Evolutionary conservation across 2,113 vertebrate species (phyloP).

Genomic region (Rhadina sibilatrix): DNA sequence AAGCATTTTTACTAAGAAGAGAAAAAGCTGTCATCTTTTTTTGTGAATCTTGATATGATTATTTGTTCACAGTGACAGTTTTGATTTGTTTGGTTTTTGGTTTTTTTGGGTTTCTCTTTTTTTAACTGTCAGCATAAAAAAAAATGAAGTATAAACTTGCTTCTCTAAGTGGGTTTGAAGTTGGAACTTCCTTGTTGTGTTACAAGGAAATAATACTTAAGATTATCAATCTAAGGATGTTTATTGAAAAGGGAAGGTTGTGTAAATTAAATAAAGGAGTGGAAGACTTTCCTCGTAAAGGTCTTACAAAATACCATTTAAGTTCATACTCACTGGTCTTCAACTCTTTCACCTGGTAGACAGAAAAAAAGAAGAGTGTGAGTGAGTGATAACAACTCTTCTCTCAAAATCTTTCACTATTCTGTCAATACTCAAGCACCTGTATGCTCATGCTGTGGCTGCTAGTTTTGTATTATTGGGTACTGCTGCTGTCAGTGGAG

Average conservation of each 20-base stretch:
- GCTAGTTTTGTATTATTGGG: background rate
- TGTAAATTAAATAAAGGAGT: background rate
- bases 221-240: background rate
- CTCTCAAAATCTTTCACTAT: background rate
- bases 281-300: background rate
- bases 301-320: background rate
- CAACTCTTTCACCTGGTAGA: background rate
- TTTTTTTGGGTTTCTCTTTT: background rate
- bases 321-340: background rate
- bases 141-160: background rate
- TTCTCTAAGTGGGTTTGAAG: background rate
- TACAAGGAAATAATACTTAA: background rate
- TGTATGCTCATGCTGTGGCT: rapidly evolving
- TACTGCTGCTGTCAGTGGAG: rapidly evolving
- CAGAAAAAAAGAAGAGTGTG: background rate
- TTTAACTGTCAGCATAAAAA: background rate
- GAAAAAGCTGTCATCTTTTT: background rate
- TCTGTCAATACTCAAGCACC: background rate
- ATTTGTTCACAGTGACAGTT: background rate
- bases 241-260: background rate
- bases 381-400: background rate
- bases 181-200: background rate
- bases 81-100: background rate
- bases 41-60: background rate
- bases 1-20: background rate